These are phyloP conservation scores for Fissipunctia ypsillon DNA, from an alignment of 2,888 invertebrate species.

Conservation along the genomic window DNA sequence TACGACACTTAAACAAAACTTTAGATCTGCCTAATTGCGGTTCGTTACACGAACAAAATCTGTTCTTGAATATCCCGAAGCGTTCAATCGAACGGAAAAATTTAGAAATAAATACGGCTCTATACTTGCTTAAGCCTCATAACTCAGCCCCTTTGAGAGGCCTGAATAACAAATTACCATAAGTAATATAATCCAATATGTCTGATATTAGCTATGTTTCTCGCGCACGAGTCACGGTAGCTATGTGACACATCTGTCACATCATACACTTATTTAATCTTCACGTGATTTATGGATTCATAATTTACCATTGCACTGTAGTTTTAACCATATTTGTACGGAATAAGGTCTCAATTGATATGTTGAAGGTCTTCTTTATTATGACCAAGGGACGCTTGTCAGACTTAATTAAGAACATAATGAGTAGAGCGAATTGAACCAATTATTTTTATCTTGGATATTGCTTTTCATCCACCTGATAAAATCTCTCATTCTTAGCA, in stretches of 20 bases:
- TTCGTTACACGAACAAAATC: neutral
- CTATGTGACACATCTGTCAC: constrained; percentile 18
- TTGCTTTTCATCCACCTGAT: neutral
- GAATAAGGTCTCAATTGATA: constrained; percentile 3
- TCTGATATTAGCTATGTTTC: constrained; percentile 32
- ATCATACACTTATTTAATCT: constrained; percentile 12
- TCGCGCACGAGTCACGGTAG: neutral
- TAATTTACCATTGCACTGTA: neutral
- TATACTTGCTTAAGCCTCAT: neutral
- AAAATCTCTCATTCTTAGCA: neutral
- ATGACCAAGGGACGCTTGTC: neutral
- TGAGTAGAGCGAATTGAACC: neutral
- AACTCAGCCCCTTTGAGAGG: neutral
- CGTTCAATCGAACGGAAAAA: neutral
- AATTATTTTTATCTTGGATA: constrained; percentile 2
- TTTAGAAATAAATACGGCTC: neutral
- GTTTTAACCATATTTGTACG: neutral
- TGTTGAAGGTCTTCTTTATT: neutral
- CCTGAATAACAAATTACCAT: neutral
- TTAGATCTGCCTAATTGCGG: neutral
- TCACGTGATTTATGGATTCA: constrained; percentile 24
- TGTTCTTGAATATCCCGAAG: constrained; percentile 3
- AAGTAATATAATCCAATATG: neutral
- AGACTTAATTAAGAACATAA: neutral
- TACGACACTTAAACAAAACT: neutral